Evolutionary conservation across 2,797 vertebrate species (phyloP).

Genomic region (Buphagus erythrorhynchus): DNA sequence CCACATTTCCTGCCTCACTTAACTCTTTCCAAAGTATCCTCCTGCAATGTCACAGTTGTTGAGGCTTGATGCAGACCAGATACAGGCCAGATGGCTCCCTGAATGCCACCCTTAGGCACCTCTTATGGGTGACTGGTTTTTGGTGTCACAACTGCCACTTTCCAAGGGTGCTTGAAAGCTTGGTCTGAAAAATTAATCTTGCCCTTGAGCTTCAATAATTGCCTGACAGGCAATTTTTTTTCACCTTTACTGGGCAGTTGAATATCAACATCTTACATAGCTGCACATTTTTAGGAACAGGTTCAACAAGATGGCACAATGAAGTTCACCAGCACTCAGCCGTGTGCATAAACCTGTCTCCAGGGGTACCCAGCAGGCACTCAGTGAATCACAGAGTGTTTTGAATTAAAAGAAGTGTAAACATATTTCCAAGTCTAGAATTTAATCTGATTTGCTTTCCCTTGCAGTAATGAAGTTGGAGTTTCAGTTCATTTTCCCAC

Average conservation of each 20-base stretch:
- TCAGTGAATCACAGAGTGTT: background rate
- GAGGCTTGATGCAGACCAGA: background rate
- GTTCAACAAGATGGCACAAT: background rate
- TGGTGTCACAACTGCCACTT: background rate
- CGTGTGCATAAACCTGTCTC: background rate
- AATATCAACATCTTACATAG: background rate
- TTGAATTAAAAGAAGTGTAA: background rate
- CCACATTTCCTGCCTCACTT: background rate
- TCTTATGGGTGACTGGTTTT: background rate
- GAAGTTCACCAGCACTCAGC: background rate
- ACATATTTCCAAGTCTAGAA: background rate
- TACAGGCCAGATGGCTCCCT: background rate
- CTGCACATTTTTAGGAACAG: background rate
- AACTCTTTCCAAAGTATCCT: conserved; percentile 18
- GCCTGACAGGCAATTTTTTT: background rate
- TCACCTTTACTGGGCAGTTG: background rate
- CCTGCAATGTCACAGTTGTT: background rate
- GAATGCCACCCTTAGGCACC: background rate
- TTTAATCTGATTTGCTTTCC: background rate
- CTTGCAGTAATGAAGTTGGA: background rate
- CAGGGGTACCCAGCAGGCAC: background rate
- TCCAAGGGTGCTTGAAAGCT: background rate
- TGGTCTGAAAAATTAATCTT: background rate
- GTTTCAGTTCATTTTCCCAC: background rate
- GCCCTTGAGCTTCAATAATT: background rate